These are phyloP conservation scores for Tiliqua scincoides DNA, from an alignment of 2,113 vertebrate genomes.

Conservation along the genomic window DNA sequence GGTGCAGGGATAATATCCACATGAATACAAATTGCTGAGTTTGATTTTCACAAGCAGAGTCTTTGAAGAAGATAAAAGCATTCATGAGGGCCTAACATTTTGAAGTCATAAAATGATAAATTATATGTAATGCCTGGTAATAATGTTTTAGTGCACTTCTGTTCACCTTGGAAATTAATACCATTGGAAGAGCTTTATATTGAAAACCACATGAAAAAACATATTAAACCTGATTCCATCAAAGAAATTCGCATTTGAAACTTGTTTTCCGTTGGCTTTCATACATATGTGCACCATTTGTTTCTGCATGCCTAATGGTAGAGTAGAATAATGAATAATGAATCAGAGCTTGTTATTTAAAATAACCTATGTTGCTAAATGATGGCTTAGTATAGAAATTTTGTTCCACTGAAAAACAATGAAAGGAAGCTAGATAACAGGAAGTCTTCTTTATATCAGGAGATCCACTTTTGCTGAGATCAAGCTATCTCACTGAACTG, in stretches of 20 bases:
- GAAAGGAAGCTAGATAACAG: slow-evolving; percentile 54
- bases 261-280: slow-evolving; percentile 8
- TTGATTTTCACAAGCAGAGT: background rate
- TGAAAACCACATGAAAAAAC: background rate
- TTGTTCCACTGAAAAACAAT: slow-evolving; percentile 60
- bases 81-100: background rate
- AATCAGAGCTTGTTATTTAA: slow-evolving; percentile 52
- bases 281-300: background rate
- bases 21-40: background rate
- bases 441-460: slow-evolving; percentile 40
- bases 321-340: slow-evolving; percentile 52
- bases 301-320: slow-evolving; percentile 57
- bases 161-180: background rate
- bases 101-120: background rate
- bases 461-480: slow-evolving; percentile 29
- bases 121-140: background rate
- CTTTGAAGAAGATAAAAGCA: slow-evolving; percentile 4
- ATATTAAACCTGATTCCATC: slow-evolving; percentile 17
- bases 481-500: slow-evolving; percentile 36
- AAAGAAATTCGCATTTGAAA: slow-evolving; percentile 8
- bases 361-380: slow-evolving; percentile 49
- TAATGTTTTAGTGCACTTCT: background rate
- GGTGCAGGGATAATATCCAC: background rate
- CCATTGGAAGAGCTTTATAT: background rate
- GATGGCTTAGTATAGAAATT: slow-evolving; percentile 43